Conservation (phyloP, 2,888 invertebrate species). For the Dinocampus coccinellae region DNA sequence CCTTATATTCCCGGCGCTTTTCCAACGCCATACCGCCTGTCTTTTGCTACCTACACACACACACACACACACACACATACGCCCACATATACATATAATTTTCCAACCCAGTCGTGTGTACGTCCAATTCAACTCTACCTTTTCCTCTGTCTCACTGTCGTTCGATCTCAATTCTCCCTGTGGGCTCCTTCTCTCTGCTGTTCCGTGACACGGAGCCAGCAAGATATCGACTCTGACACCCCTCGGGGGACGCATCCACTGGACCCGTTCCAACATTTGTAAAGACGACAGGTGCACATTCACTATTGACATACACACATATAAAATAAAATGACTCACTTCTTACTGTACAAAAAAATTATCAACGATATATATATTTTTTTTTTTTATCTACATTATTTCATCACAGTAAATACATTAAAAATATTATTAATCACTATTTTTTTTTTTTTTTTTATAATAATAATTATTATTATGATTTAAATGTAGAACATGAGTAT, state of each 20-base stretch:
- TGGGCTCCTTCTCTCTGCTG: constrained; percentile 40
- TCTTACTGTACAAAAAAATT: neutral
- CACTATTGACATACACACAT: neutral
- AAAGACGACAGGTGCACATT: constrained; percentile 30
- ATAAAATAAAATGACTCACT: neutral
- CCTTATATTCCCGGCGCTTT: constrained; percentile 46
- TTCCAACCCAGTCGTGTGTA: constrained; percentile 24
- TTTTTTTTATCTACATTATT: too few species aligned
- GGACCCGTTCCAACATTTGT: constrained; percentile 27
- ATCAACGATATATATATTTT: neutral
- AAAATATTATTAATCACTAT: too few species aligned
- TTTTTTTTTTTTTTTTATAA: neutral
- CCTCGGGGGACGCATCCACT: constrained; percentile 52
- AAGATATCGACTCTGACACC: constrained; percentile 67
- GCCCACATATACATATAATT: neutral
- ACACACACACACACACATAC: constrained; percentile 11
- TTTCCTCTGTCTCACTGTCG: constrained; percentile 35
- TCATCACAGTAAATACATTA: too few species aligned
- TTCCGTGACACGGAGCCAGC: constrained; percentile 61
- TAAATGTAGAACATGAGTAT: too few species aligned
- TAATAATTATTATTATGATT: too few species aligned
- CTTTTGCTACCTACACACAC: constrained; percentile 37
- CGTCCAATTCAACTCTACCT: constrained; percentile 36
- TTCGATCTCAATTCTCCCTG: constrained; percentile 49
- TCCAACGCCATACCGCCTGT: constrained; percentile 49